Evolutionary conservation across 2,113 vertebrate species (phyloP).

Genomic region (Seriola aureovittata): DNA sequence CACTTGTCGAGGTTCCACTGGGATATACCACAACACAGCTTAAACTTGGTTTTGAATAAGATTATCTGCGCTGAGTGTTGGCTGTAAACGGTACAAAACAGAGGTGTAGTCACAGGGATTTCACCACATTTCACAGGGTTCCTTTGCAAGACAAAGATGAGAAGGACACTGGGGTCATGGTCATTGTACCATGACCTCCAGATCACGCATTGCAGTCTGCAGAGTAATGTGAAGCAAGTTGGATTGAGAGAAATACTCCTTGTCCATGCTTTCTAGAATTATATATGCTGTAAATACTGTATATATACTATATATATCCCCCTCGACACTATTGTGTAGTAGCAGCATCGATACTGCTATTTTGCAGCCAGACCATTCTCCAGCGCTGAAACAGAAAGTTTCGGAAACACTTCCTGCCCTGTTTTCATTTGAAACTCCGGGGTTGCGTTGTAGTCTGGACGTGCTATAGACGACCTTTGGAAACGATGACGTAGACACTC

Average conservation of each 20-base stretch:
- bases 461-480: too few relatives aligned
- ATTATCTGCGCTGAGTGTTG: background rate
- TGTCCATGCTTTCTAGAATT: too few relatives aligned
- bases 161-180: background rate
- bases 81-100: background rate
- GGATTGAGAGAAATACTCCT: background rate
- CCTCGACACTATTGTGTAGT: too few relatives aligned
- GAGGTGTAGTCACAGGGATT: background rate
- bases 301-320: too few relatives aligned
- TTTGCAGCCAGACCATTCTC: too few relatives aligned
- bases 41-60: background rate
- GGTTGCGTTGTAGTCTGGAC: too few relatives aligned
- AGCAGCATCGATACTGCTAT: too few relatives aligned
- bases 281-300: too few relatives aligned
- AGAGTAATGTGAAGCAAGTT: background rate
- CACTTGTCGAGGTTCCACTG: background rate
- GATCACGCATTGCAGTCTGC: background rate
- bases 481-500: too few relatives aligned
- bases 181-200: background rate
- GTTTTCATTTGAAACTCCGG: too few relatives aligned
- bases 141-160: background rate
- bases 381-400: too few relatives aligned
- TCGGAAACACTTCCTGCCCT: too few relatives aligned
- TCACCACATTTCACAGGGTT: background rate
- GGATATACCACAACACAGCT: background rate